Evolutionary conservation across 2,888 invertebrate genomes (phyloP), one percentile per base, ranked within the genome.

Genomic region (Pheosia tremula): DNA sequence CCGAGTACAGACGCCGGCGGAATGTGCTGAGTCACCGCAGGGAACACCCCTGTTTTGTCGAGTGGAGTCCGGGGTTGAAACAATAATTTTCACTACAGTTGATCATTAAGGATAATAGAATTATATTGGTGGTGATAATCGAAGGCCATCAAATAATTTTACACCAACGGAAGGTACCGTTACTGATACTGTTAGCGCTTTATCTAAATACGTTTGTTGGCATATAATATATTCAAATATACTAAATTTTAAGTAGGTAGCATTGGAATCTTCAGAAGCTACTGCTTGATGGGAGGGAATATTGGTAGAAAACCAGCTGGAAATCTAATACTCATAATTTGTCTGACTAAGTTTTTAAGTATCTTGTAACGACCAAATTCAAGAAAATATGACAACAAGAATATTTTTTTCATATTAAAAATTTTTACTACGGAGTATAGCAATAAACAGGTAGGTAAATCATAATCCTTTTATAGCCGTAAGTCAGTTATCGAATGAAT

Each of bases 1-100:
- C 53, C 13, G 67, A 55, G 69, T 85, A 85, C 84, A 85, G 81
- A 81, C 80, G 78, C 70, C 62, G 59, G 63, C 56, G 81, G 82
- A 86, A 86, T 87, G 86, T 69, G 86, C 86, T 75, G 82, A 83
- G 80, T 86, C 86, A 86, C 80, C 67, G 55, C 62, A 69, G 71
- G 77, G 67, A 71, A 72, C 68, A 67, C 68, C 71, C 74, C 67
- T 71, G 66, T 63, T 56, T 57, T 43, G 45, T 62, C 59, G 59
- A 67, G 58, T 71, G 59, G n/a, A 60, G 41, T 62, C 59, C 62
- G 56, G 68, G 66, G 66, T 60, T 63, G 57, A 62, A 60, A 63
- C 61, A 52, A 64, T 56, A 4, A 43, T 36, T 62, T 66, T 67
- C 61, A 66, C 59, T 58, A 58, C 49, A 67, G 59, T 69, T 66